Conservation (phyloP, 2,888 invertebrate genomes). For the Apotomis turbidana region DNA sequence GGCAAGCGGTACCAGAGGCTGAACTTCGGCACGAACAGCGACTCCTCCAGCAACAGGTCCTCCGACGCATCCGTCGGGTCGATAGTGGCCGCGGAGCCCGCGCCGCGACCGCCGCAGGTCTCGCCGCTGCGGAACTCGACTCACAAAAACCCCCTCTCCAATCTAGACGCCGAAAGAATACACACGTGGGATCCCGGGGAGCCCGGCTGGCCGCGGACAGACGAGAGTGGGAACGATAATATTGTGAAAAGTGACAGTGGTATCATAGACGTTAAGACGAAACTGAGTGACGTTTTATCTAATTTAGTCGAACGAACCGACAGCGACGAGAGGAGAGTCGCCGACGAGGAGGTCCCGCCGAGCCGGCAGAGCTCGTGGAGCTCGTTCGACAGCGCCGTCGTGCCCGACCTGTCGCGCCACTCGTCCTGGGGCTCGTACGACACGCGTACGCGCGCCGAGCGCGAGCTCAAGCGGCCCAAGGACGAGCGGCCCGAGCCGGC, state of each 20-base stretch:
- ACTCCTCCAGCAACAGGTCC: slow-evolving; percentile 51
- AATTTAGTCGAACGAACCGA: slow-evolving; percentile 89
- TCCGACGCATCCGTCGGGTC: slow-evolving; percentile 49
- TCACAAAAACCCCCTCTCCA: slow-evolving; percentile 62
- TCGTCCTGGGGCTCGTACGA: slow-evolving; percentile 93
- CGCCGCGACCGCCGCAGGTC: slow-evolving; percentile 51
- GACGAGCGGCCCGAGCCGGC: slow-evolving; percentile 43
- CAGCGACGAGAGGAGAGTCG: slow-evolving; percentile 64
- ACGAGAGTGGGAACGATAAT: slow-evolving; percentile 68
- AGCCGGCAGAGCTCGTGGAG: slow-evolving; percentile 90
- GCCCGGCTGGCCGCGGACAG: slow-evolving; percentile 55
- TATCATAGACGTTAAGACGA: slow-evolving; percentile 74
- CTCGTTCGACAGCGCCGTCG: slow-evolving; percentile 90
- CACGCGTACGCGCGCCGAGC: slow-evolving; percentile 66
- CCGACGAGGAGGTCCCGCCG: slow-evolving; percentile 63
- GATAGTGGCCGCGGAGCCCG: slow-evolving; percentile 47
- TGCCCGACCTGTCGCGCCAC: slow-evolving; percentile 89
- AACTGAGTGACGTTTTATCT: slow-evolving; percentile 86
- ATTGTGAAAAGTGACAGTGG: slow-evolving; percentile 82
- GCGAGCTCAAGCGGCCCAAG: slow-evolving; percentile 55
- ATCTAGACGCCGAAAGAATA: slow-evolving; percentile 76
- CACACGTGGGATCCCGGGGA: slow-evolving; percentile 89
- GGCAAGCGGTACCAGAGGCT: slow-evolving; percentile 61
- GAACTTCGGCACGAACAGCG: slow-evolving; percentile 57
- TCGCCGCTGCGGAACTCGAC: slow-evolving; percentile 63